Percentiles rank a stretch among this genome's conserved stretches.
These are phyloP conservation scores for Lithobius niger DNA, from an alignment of 1,140 invertebrate species.

Conservation along the genomic window DNA sequence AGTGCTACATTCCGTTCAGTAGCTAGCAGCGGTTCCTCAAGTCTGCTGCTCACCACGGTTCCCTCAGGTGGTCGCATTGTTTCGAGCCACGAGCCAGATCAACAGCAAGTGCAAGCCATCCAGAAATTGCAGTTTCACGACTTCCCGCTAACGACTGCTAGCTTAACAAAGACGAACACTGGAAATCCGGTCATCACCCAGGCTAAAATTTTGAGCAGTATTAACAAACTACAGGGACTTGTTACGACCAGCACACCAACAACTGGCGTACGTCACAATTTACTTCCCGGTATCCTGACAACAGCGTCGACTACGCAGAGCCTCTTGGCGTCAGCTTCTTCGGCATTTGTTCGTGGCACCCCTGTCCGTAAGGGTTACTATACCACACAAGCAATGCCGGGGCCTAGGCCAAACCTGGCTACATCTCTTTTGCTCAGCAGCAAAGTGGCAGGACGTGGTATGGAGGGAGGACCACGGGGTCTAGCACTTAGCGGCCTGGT, in stretches of 20 bases:
- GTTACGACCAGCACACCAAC: not conserved
- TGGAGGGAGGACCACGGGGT: not conserved
- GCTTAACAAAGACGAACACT: conserved; percentile 2
- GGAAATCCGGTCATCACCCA: conserved; percentile 2
- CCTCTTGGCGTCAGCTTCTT: not conserved
- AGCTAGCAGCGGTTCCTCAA: not conserved
- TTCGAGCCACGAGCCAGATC: conserved; percentile 1
- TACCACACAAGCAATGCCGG: not conserved
- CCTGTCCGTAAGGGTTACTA: not conserved
- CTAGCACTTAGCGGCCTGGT: not conserved
- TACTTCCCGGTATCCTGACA: not conserved
- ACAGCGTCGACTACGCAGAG: not conserved
- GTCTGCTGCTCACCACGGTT: not conserved
- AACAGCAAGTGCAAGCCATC: conserved; percentile 10
- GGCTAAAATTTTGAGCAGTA: conserved; percentile 3
- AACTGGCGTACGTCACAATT: not conserved
- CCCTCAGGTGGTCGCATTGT: not conserved
- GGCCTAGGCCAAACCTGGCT: not conserved
- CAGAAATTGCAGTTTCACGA: conserved; percentile 10
- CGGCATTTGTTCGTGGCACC: not conserved
- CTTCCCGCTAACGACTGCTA: conserved; percentile 7
- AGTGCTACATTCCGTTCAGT: not conserved
- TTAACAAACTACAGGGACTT: not conserved
- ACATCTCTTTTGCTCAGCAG: conserved; percentile 1
- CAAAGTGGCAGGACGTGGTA: not conserved